Base-by-base conservation (phyloP, 35 echinoderm and acorn worm species). In the Eucidaris tribuloides region DNA sequence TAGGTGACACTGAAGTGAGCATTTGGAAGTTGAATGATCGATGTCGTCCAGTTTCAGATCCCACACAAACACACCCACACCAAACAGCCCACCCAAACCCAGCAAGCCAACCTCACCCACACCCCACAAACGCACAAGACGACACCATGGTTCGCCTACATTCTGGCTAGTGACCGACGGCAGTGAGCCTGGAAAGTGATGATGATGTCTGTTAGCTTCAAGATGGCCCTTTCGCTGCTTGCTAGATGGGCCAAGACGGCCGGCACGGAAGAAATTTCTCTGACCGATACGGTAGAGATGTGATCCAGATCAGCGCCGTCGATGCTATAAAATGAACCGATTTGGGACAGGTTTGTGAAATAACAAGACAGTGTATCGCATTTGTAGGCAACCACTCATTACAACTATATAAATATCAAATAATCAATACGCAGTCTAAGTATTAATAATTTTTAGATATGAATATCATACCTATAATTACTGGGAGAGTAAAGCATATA, bases 211-310 rank as follows among this genome's bases (percentile, higher is more conserved):
- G 96, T 93, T 57, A 99, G 50, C 46, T 99, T 99, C 43, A 99
- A 79, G 71, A 93, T 91, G 28, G 90, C 43, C 42, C 93, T 91
- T 50, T 99, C 96, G n/a, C n/a, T n/a, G n/a, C n/a, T n/a, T 63
- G 93, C 96, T 4, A 99, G 79, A 46, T 99, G 96, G 41, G 96
- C 96, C 36, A 99, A 50, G 15, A 99, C 96, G 45, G n/a, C 96
- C 96, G 58, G 96, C 96, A 64, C 96, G 90, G 87, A 99, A 93
- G 87, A 99, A 99, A 76, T 99, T 99, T 76, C 96, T 99, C 79
- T 99, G 96, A 2, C 96, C 96, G 39, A 99, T 79, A 19, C 96
- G 84, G 87, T 72, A 99, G 20, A 99, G 83, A 45, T 93, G 20
- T 86, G 86, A 43, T 99, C 96, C 27, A 99, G 83, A 28, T 99